Conservation (phyloP, 2,113 vertebrate species). For the Leptobrachium leishanense region DNA sequence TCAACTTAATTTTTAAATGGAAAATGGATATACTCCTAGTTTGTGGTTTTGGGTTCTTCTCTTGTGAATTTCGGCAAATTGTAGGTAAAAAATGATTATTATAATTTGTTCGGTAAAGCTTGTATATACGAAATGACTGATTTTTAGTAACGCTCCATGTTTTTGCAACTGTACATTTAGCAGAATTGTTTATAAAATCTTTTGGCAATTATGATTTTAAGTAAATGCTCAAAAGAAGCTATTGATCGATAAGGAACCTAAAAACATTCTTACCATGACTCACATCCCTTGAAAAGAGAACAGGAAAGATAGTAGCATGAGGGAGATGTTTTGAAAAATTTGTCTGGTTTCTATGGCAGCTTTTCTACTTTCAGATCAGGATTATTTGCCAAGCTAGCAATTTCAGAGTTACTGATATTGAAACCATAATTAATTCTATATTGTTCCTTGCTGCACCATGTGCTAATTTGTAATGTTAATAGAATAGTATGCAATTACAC, state of each 20-base stretch:
- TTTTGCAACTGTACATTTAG: conserved; percentile 9
- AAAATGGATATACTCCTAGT: too few species aligned
- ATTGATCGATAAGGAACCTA: not conserved
- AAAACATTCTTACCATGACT: conserved; percentile 6
- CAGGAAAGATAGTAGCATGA: conserved; percentile 31
- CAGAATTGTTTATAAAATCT: conserved; percentile 20
- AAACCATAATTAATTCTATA: conserved; percentile 19
- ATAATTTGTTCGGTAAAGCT: too few species aligned
- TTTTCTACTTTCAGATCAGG: conserved; percentile 1
- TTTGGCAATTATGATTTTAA: conserved; percentile 1
- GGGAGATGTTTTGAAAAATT: conserved; percentile 37
- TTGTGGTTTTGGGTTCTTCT: too few species aligned
- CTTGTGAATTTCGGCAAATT: too few species aligned
- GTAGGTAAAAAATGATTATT: too few species aligned
- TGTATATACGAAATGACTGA: too few species aligned
- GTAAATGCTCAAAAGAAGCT: conserved; percentile 15
- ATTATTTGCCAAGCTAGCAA: conserved; percentile 1
- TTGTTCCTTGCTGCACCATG: not conserved
- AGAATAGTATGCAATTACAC: not conserved
- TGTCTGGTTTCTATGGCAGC: conserved; percentile 25
- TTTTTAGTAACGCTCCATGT: too few species aligned
- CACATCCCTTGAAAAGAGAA: conserved; percentile 40
- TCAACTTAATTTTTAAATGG: too few species aligned
- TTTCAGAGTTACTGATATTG: conserved; percentile 11
- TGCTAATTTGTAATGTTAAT: not conserved